phyloP scores from a whole-genome alignment of 2,113 vertebrate genomes.

The Chunga burmeisteri region DNA sequence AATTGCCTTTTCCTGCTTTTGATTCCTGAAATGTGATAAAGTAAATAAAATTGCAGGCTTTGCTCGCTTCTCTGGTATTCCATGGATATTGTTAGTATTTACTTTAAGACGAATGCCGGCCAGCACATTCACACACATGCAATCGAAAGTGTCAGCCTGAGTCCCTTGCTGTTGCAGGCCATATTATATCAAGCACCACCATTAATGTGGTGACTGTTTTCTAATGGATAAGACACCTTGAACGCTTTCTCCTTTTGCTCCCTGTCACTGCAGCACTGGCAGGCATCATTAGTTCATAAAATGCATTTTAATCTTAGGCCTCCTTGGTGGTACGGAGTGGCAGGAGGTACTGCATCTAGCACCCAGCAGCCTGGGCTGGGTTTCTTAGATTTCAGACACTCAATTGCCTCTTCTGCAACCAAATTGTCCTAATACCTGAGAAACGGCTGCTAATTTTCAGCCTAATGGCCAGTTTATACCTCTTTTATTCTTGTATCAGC shows the following conservation, averaged over 20 bases:
- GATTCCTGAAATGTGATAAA: slow-evolving; percentile 4
- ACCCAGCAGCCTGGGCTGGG: neutral
- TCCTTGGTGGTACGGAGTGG: neutral
- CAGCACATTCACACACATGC: neutral
- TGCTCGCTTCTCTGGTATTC: neutral
- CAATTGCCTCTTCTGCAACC: neutral
- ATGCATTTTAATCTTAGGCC: neutral
- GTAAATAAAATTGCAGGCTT: slow-evolving; percentile 1
- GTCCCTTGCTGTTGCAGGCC: neutral
- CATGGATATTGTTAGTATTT: neutral
- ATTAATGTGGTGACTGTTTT: neutral
- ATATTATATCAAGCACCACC: neutral
- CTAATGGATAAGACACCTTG: neutral
- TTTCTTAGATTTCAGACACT: neutral
- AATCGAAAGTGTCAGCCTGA: neutral
- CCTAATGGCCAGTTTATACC: neutral
- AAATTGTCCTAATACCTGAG: neutral
- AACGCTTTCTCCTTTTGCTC: neutral
- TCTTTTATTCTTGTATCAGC: neutral
- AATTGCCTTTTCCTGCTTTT: slow-evolving; percentile 20
- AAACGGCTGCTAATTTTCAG: neutral
- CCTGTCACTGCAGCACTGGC: neutral
- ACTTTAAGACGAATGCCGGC: neutral
- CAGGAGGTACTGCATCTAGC: neutral
- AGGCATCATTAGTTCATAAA: neutral